Percentiles rank a stretch among this genome's conserved stretches.
These are phyloP conservation scores for Xenopus borealis DNA, from an alignment of 2,113 vertebrate species.

Conservation along the genomic window DNA sequence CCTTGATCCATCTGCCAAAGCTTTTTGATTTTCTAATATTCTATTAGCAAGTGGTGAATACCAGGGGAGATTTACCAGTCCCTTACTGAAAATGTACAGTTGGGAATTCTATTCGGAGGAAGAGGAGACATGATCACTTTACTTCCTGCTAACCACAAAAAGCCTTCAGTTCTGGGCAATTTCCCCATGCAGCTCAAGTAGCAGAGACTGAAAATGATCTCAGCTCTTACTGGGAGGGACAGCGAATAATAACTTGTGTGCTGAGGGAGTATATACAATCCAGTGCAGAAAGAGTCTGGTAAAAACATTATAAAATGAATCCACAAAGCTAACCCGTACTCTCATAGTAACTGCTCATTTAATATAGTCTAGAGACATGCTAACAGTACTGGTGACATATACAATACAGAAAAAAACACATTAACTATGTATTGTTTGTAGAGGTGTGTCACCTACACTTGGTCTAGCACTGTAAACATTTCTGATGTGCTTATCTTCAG, in stretches of 20 bases:
- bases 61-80: slow-evolving; percentile 29
- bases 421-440: too few relatives aligned
- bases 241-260: not conserved
- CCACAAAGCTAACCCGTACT: slow-evolving; percentile 4
- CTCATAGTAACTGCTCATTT: slow-evolving; percentile 11
- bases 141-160: slow-evolving; percentile 14
- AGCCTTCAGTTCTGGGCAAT: slow-evolving; percentile 2
- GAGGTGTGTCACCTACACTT: too few relatives aligned
- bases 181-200: slow-evolving; percentile 8
- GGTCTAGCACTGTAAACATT: too few relatives aligned
- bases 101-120: slow-evolving; percentile 2
- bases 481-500: too few relatives aligned
- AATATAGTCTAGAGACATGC: slow-evolving; percentile 13
- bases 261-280: slow-evolving; percentile 10
- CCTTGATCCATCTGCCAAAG: slow-evolving; percentile 27
- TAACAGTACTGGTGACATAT: too few relatives aligned
- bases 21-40: not conserved
- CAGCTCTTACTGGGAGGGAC: not conserved
- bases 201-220: not conserved
- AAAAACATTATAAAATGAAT: slow-evolving; percentile 28
- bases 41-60: slow-evolving; percentile 2
- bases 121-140: not conserved
- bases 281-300: slow-evolving; percentile 24
- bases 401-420: too few relatives aligned
- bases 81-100: not conserved